These are phyloP conservation scores for Simalia tracyae DNA, from an alignment of 2,797 vertebrate species.

Conservation along the genomic window DNA sequence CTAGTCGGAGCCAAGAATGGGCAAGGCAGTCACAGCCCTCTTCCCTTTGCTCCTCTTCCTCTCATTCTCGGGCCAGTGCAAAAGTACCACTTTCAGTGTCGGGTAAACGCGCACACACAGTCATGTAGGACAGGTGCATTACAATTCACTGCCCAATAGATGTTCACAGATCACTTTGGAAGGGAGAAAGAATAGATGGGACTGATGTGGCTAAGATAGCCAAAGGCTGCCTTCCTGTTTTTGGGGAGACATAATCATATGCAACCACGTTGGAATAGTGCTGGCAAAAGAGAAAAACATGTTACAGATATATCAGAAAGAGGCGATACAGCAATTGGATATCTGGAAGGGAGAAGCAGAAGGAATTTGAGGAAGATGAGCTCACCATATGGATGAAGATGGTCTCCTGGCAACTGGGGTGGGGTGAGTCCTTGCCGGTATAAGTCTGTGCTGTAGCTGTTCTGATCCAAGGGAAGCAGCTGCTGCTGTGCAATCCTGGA, in stretches of 20 bases:
- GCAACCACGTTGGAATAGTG: not conserved
- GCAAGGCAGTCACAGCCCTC: not conserved
- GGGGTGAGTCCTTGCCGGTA: constrained; percentile 89
- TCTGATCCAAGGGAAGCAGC: constrained; percentile 84
- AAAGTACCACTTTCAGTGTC: not conserved
- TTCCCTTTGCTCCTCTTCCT: not conserved
- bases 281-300: not conserved
- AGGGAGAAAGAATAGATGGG: not conserved
- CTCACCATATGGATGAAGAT: constrained; percentile 88
- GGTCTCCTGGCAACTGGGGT: constrained; percentile 83
- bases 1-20: not conserved
- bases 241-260: not conserved
- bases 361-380: not conserved
- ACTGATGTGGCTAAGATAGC: not conserved
- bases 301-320: not conserved
- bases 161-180: not conserved
- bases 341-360: not conserved
- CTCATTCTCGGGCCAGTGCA: not conserved
- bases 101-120: not conserved
- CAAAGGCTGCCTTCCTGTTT: not conserved
- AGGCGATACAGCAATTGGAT: not conserved
- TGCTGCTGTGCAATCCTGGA: constrained; percentile 84
- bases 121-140: not conserved
- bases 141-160: not conserved
- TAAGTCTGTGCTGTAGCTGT: constrained; percentile 82